Evolutionary conservation across 2,797 vertebrate species (phyloP).

Genomic region (Amblyopsis hoosieri): DNA sequence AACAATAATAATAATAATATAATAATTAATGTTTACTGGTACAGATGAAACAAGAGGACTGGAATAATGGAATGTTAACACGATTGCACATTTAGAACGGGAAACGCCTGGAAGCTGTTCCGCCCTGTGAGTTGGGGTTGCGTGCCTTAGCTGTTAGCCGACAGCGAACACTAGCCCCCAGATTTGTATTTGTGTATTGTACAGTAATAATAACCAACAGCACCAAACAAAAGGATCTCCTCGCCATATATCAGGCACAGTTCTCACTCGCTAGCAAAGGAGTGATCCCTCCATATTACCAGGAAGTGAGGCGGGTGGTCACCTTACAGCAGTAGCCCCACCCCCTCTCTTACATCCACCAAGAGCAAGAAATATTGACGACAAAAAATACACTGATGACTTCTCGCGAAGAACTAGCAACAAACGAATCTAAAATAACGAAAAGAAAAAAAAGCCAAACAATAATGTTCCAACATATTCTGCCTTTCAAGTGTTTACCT

Average conservation of each 20-base stretch:
- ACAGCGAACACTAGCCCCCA: constrained; percentile 45
- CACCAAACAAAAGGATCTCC: constrained; percentile 94
- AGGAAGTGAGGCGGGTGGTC: constrained; percentile 61
- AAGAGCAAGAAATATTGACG: constrained; percentile 54
- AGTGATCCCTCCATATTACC: constrained; percentile 71
- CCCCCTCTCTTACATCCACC: constrained; percentile 66
- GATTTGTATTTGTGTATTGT: constrained; percentile 63
- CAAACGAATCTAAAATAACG: constrained; percentile 71
- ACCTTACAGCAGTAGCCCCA: constrained; percentile 51
- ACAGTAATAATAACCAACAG: constrained; percentile 93
- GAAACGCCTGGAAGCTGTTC: constrained; percentile 85
- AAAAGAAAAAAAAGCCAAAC: constrained; percentile 73
- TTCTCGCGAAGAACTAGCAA: constrained; percentile 81
- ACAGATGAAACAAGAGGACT: constrained; percentile 84
- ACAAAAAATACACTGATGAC: constrained; percentile 65
- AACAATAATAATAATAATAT: constrained; percentile 77
- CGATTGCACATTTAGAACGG: constrained; percentile 97
- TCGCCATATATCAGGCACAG: constrained; percentile 93
- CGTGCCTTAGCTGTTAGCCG: constrained; percentile 33
- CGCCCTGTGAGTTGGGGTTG: constrained; percentile 72
- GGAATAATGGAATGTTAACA: constrained; percentile 97
- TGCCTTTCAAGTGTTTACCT: constrained; percentile 79
- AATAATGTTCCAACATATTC: constrained; percentile 66
- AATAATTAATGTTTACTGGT: constrained; percentile 93
- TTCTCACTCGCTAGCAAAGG: constrained; percentile 82